Conservation (phyloP, 2,888 invertebrate species). For the Cheilosia pagana region DNA sequence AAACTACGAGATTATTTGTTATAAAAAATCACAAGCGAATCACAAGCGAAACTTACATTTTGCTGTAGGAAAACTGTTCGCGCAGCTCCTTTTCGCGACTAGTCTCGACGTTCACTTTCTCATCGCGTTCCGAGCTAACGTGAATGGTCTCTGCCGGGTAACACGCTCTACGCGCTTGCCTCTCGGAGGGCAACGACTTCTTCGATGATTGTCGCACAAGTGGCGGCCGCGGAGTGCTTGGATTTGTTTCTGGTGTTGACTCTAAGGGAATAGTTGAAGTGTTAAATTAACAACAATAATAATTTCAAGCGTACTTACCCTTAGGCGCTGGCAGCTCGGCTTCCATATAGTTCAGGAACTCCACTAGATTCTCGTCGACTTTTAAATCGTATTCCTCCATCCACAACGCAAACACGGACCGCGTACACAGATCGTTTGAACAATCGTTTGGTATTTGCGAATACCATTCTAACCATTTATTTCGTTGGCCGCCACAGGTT, state of each 20-base stretch:
- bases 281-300: no score
- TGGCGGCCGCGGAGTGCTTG: constrained; percentile 52
- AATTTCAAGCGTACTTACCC: constrained; percentile 23
- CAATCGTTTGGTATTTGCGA: constrained; percentile 77
- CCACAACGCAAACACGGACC: constrained; percentile 79
- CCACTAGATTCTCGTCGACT: constrained; percentile 78
- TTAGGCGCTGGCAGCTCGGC: constrained; percentile 5
- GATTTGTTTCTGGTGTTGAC: constrained; percentile 26
- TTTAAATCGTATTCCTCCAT: constrained; percentile 78
- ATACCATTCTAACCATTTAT: constrained; percentile 80
- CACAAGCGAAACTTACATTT: constrained; percentile 40
- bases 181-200: constrained; percentile 76
- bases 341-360: constrained; percentile 78
- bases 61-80: constrained; percentile 33
- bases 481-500: constrained; percentile 32
- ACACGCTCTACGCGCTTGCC: constrained; percentile 78
- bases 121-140: constrained; percentile 82
- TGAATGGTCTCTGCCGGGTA: constrained; percentile 82
- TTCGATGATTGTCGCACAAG: constrained; percentile 77
- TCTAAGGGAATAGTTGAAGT: constrained; percentile 8
- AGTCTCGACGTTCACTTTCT: constrained; percentile 76
- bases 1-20: constrained; percentile 42
- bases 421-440: constrained; percentile 7
- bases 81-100: constrained; percentile 31
- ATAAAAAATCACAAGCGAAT: background rate